Evolutionary conservation across 2,888 invertebrate species (phyloP).

Genomic region (Alcis repandata): DNA sequence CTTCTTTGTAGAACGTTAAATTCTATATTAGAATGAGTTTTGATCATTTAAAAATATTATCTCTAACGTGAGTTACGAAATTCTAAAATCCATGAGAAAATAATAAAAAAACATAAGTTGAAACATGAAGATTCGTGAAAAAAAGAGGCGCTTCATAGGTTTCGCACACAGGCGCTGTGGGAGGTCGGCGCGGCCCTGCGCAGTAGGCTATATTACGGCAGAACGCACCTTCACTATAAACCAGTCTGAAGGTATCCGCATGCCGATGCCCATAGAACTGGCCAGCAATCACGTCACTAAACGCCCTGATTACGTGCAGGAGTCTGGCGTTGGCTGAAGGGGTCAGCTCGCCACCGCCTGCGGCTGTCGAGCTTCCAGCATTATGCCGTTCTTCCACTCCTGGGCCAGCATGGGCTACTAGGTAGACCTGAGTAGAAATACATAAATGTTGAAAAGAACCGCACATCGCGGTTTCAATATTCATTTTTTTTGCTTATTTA

Average conservation of each 20-base stretch:
- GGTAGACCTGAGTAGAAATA: conserved; percentile 89
- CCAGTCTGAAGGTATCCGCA: conserved; percentile 95
- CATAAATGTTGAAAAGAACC: not conserved
- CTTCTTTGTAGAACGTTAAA: too few relatives aligned
- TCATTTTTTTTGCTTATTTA: too few relatives aligned
- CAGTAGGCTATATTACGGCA: conserved; percentile 36
- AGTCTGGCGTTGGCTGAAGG: conserved; percentile 91
- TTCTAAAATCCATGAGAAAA: too few relatives aligned
- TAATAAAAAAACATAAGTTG: too few relatives aligned
- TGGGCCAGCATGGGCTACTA: conserved; percentile 96
- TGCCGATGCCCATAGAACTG: conserved; percentile 98
- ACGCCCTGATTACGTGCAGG: conserved; percentile 91
- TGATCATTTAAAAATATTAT: too few relatives aligned
- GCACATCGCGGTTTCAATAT: too few relatives aligned
- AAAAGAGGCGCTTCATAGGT: too few relatives aligned
- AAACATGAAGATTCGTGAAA: too few relatives aligned
- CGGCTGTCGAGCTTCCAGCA: conserved; percentile 87
- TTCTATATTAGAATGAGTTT: too few relatives aligned
- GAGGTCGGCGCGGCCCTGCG: too few relatives aligned
- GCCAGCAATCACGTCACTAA: conserved; percentile 94
- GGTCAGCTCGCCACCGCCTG: conserved; percentile 87
- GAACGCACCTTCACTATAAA: conserved; percentile 91
- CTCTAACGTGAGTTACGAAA: too few relatives aligned
- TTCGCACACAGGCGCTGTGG: too few relatives aligned
- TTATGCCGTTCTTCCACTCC: conserved; percentile 95